phyloP scores from a whole-genome alignment of 2,888 invertebrate species.

The Lapara coniferarum region DNA sequence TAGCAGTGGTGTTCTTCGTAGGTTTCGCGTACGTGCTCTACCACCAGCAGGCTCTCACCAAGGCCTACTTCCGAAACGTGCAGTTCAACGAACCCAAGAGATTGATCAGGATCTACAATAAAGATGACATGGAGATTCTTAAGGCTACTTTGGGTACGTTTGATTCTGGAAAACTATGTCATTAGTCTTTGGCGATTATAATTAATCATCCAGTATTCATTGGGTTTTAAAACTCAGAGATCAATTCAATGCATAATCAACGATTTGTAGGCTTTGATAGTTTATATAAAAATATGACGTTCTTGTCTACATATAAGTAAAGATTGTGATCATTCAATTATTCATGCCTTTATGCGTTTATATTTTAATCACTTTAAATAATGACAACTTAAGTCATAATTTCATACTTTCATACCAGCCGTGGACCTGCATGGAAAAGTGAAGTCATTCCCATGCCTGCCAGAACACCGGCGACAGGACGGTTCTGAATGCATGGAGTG shows the following conservation, averaged over 20 bases:
- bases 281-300: too few species aligned
- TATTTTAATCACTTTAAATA: too few species aligned
- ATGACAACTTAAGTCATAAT: not conserved
- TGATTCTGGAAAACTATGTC: too few species aligned
- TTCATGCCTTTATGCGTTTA: too few species aligned
- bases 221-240: too few species aligned
- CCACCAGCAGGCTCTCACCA: slow-evolving; percentile 91
- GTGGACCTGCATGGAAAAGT: slow-evolving; percentile 84
- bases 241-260: too few species aligned
- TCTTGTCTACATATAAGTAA: too few species aligned
- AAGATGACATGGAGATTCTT: slow-evolving; percentile 88
- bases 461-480: slow-evolving; percentile 82
- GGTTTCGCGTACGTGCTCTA: slow-evolving; percentile 93
- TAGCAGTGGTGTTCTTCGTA: slow-evolving; percentile 91
- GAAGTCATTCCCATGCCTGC: slow-evolving; percentile 88
- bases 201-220: too few species aligned
- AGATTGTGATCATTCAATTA: too few species aligned
- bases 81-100: slow-evolving; percentile 92
- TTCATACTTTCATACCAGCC: slow-evolving; percentile 61
- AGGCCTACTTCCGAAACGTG: slow-evolving; percentile 92
- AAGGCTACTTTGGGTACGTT: slow-evolving; percentile 85
- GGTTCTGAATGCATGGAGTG: slow-evolving; percentile 92
- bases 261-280: too few species aligned
- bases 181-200: too few species aligned
- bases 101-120: slow-evolving; percentile 88